phyloP scores from a whole-genome alignment of 2,888 invertebrate species.

The Mellilla xanthometata region DNA sequence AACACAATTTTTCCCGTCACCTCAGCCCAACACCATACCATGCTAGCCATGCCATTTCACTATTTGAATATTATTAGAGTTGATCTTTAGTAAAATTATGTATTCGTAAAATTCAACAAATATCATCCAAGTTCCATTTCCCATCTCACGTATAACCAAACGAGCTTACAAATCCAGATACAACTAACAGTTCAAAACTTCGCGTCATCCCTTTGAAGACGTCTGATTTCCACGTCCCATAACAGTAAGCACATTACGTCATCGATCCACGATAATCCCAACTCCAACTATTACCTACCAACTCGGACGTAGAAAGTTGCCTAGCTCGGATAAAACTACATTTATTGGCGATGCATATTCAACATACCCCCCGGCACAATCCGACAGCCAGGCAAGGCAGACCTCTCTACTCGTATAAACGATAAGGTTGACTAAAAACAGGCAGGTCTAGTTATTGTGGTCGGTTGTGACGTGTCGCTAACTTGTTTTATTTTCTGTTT shows the following conservation, averaged over 20 bases:
- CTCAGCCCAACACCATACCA: no score
- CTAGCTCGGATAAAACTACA: conserved; percentile 68
- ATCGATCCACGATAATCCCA: conserved; percentile 30
- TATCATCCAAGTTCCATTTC: no score
- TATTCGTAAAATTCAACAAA: no score
- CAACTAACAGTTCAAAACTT: no score
- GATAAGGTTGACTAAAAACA: conserved; percentile 9
- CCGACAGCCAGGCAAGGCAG: conserved; percentile 40
- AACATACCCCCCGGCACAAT: conserved; percentile 62
- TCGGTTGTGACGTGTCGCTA: conserved; percentile 45
- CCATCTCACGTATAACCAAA: no score
- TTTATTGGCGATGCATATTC: conserved; percentile 80
- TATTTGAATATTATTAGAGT: no score
- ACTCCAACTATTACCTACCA: conserved; percentile 36
- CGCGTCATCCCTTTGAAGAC: not conserved
- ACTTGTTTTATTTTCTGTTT: conserved; percentile 68
- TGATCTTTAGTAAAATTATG: no score
- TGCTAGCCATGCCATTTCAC: no score
- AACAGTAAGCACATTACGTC: conserved; percentile 13
- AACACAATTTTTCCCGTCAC: no score
- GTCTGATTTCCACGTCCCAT: not conserved
- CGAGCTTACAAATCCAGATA: no score
- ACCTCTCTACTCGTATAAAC: conserved; percentile 30
- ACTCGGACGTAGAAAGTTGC: conserved; percentile 66
- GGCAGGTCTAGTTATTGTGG: conserved; percentile 38